A percentile compares a stretch with the other conserved stretches of the same genome.
phyloP scores from a whole-genome alignment of 2,888 invertebrate species.

The Noctuana brunneofusca region DNA sequence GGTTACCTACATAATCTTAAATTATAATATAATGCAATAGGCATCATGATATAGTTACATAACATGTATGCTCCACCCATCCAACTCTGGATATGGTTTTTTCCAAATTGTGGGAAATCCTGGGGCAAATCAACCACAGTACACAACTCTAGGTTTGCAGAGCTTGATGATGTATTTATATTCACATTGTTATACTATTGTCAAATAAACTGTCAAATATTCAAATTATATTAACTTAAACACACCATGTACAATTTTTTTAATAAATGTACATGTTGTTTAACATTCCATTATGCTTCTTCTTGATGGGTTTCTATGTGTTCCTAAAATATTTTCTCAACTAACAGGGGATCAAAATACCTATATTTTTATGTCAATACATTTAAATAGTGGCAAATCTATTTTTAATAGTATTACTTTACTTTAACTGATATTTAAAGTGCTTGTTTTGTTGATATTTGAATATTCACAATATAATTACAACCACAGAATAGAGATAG shows the following conservation, averaged over 20 bases:
- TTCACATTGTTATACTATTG: not conserved
- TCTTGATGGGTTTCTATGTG: slow-evolving; percentile 56
- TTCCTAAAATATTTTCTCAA: slow-evolving; percentile 16
- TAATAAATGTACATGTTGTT: slow-evolving; percentile 21
- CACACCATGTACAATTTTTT: slow-evolving; percentile 8
- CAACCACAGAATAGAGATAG: no score
- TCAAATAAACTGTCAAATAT: not conserved
- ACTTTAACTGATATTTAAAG: no score
- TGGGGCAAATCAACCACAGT: not conserved
- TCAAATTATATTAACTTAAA: slow-evolving; percentile 9
- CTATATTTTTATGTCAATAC: slow-evolving; percentile 2
- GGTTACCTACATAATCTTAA: slow-evolving; percentile 16
- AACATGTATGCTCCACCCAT: not conserved
- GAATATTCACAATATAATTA: no score
- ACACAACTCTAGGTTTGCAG: not conserved
- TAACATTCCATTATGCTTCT: slow-evolving; percentile 63
- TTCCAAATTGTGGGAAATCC: not conserved
- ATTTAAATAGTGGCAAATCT: not conserved
- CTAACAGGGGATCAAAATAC: slow-evolving; percentile 34
- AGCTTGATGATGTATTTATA: not conserved
- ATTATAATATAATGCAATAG: slow-evolving; percentile 19
- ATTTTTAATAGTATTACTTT: no score
- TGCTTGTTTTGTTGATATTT: no score
- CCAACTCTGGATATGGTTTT: not conserved
- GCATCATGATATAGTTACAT: slow-evolving; percentile 21